phyloP scores from a whole-genome alignment of 2,113 vertebrate species.

The Rafetus swinhoei region DNA sequence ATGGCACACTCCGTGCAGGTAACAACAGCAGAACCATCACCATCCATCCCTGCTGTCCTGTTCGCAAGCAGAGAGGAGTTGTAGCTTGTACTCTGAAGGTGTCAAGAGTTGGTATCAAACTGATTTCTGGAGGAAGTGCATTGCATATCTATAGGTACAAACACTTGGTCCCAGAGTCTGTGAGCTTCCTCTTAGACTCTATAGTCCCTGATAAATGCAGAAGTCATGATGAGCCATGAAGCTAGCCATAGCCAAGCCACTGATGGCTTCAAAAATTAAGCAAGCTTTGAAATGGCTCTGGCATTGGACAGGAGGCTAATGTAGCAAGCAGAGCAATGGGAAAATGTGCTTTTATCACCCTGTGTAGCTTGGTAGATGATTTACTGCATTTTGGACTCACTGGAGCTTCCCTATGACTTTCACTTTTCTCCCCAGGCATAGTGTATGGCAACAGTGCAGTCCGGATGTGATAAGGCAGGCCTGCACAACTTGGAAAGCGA shows the following conservation, averaged over 20 bases:
- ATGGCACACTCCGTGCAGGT: no score
- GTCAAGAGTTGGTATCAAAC: neutral
- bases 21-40: no score
- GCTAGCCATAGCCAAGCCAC: neutral
- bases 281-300: neutral
- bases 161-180: neutral
- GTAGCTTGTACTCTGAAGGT: neutral
- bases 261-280: neutral
- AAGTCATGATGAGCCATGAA: neutral
- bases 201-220: neutral
- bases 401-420: conserved; percentile 5
- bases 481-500: no score
- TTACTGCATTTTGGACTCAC: rapidly evolving
- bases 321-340: neutral
- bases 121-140: neutral
- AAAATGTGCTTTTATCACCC: neutral
- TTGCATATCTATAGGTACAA: neutral
- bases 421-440: neutral
- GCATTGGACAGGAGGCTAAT: neutral
- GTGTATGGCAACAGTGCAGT: neutral
- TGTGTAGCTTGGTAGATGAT: neutral
- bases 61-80: no score
- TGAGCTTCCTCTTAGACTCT: neutral
- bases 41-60: no score
- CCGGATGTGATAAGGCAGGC: neutral